Evolutionary conservation across 2,888 invertebrate species (phyloP).

Genomic region (Drosophila kambysellisi): DNA sequence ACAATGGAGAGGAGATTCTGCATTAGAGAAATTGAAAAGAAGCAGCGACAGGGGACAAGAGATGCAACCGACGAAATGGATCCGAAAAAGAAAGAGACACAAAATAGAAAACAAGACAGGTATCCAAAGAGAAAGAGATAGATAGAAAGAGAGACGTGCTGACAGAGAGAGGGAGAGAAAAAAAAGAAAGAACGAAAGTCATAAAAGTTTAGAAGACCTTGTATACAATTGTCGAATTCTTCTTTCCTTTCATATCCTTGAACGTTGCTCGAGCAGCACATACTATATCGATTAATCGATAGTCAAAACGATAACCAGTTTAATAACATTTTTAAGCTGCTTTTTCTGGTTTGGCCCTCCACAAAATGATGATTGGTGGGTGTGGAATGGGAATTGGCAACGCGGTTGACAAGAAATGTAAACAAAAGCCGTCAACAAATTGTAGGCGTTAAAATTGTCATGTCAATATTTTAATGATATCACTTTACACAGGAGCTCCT

Average conservation of each 20-base stretch:
- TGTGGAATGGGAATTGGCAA: conserved; percentile 10
- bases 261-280: background rate
- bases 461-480: conserved; percentile 84
- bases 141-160: background rate
- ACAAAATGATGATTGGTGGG: background rate
- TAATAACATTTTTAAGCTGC: background rate
- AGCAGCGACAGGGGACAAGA: background rate
- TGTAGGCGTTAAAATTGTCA: conserved; percentile 85
- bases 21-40: conserved; percentile 66
- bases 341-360: background rate
- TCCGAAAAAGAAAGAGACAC: background rate
- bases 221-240: background rate
- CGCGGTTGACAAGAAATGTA: conserved; percentile 32
- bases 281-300: background rate
- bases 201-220: background rate
- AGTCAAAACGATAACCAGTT: background rate
- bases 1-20: conserved; percentile 39
- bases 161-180: background rate
- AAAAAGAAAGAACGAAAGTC: background rate
- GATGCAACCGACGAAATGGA: conserved; percentile 27
- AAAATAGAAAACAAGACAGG: background rate
- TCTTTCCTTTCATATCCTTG: background rate
- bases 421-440: conserved; percentile 71
- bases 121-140: background rate
- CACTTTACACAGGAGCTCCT: conserved; percentile 65